Evolutionary conservation across 2,888 invertebrate genomes (phyloP).

Genomic region (Atethmia centrago): DNA sequence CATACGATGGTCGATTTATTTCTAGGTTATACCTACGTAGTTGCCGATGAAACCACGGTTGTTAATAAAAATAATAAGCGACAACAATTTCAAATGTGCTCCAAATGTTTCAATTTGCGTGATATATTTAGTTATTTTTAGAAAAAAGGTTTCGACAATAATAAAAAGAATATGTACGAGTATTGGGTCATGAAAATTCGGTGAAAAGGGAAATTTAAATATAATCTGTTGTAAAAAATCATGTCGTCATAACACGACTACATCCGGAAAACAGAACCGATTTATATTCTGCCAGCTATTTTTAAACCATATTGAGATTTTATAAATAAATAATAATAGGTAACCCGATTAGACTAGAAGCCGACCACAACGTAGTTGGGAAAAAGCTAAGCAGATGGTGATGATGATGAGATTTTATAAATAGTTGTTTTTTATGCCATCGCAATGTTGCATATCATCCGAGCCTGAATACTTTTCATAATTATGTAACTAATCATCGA

Average conservation of each 20-base stretch:
- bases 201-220: slow-evolving; percentile 7
- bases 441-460: neutral
- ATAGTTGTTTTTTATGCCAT: neutral
- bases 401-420: neutral
- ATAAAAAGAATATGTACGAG: neutral
- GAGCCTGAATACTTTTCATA: neutral
- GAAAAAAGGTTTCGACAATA: neutral
- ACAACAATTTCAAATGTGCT: neutral
- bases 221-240: neutral
- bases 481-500: neutral
- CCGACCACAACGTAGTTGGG: too few species aligned
- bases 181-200: neutral
- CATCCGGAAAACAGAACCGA: neutral
- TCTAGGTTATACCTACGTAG: too few species aligned
- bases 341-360: too few species aligned
- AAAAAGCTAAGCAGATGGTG: too few species aligned
- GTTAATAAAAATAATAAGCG: neutral
- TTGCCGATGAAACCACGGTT: neutral
- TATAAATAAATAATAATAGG: too few species aligned
- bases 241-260: neutral
- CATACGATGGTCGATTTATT: too few species aligned
- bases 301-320: neutral
- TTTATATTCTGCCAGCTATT: neutral
- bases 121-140: neutral
- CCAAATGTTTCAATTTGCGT: neutral